A percentile compares a stretch with the other conserved stretches of the same genome.
Conservation (phyloP, 2,797 vertebrate genomes). For the Micropoecilia bifurca region DNA sequence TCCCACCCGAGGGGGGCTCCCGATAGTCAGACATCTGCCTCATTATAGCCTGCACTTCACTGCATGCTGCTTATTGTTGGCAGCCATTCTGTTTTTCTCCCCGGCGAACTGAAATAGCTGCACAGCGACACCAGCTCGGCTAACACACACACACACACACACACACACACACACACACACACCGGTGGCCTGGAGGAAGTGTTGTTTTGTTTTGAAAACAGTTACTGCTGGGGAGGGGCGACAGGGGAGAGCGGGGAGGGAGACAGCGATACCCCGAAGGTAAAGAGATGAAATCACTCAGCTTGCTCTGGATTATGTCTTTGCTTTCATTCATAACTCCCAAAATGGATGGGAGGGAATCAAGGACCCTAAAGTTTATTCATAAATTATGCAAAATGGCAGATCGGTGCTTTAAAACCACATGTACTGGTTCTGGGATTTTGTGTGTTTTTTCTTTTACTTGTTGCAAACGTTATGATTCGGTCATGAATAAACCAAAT, state of each 20-base stretch:
- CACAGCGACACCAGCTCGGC: slow-evolving; percentile 43
- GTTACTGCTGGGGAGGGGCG: slow-evolving; percentile 7
- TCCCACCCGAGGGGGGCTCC: slow-evolving; percentile 69
- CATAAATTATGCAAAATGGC: background rate
- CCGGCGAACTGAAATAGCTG: slow-evolving; percentile 53
- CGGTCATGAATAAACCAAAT: background rate
- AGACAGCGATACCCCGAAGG: slow-evolving; percentile 20
- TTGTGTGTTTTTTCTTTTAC: background rate
- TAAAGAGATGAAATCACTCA: slow-evolving; percentile 6
- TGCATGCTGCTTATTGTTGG: slow-evolving; percentile 79
- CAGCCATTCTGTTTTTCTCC: slow-evolving; percentile 66
- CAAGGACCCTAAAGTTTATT: background rate
- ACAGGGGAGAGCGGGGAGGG: background rate
- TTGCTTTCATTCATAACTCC: background rate
- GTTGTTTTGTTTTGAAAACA: slow-evolving; percentile 55
- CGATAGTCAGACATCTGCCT: slow-evolving; percentile 86
- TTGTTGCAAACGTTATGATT: background rate
- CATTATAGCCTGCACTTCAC: slow-evolving; percentile 84
- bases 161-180: slow-evolving; percentile 15
- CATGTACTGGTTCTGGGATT: background rate
- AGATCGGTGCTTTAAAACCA: background rate
- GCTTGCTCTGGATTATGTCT: background rate
- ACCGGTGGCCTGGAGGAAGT: slow-evolving; percentile 60
- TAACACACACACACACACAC: slow-evolving; percentile 37
- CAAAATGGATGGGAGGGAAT: background rate